Conservation (phyloP, 1,140 invertebrate genomes). For the Aleiodes sp. region DNA sequence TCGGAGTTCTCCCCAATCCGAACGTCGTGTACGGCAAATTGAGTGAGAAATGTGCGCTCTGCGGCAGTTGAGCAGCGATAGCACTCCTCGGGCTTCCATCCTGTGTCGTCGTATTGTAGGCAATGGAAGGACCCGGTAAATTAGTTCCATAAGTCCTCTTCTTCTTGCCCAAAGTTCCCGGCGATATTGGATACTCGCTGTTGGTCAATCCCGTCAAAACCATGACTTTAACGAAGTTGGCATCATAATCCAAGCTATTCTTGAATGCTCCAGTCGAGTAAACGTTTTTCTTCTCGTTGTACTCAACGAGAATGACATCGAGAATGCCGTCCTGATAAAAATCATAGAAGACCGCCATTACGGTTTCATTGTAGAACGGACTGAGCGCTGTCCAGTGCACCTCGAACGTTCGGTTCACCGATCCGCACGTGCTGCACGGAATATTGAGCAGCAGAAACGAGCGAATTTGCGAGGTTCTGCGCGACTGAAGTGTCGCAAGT, state of each 20-base stretch:
- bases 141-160: conserved; percentile 88
- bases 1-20: conserved; percentile 94
- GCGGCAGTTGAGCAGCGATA: conserved; percentile 87
- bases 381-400: conserved; percentile 77
- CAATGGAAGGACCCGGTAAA: conserved; percentile 87
- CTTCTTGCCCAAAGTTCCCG: conserved; percentile 77
- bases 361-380: conserved; percentile 76
- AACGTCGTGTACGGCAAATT: conserved; percentile 95
- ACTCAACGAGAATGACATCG: conserved; percentile 82
- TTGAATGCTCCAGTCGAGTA: conserved; percentile 79
- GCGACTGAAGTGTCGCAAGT: conserved; percentile 75
- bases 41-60: conserved; percentile 90
- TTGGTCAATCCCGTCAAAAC: conserved; percentile 87
- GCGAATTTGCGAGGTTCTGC: conserved; percentile 66
- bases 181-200: conserved; percentile 73
- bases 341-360: conserved; percentile 92
- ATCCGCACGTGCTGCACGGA: conserved; percentile 70
- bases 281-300: conserved; percentile 64
- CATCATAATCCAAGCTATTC: conserved; percentile 91
- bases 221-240: conserved; percentile 95
- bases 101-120: conserved; percentile 86
- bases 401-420: conserved; percentile 78
- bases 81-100: conserved; percentile 79
- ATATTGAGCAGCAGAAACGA: conserved; percentile 84
- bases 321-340: conserved; percentile 85